Evolutionary conservation across 2,888 invertebrate species (phyloP).

Genomic region (Exocentrus adspersus): DNA sequence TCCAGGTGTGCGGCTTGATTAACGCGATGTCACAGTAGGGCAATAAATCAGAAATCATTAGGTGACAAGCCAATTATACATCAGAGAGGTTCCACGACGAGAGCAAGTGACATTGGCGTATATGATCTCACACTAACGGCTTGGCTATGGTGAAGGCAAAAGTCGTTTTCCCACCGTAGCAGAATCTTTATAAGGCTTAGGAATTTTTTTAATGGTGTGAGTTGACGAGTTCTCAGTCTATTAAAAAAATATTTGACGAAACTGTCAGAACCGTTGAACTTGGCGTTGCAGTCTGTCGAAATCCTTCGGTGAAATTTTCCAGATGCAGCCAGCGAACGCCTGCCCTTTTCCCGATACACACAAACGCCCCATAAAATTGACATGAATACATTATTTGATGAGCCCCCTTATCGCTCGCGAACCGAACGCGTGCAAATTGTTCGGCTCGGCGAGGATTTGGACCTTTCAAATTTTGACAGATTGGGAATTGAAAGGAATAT

Average conservation of each 20-base stretch:
- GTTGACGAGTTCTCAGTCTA: no score
- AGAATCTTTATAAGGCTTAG: no score
- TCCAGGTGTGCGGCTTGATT: constrained; percentile 54
- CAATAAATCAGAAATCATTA: constrained; percentile 58
- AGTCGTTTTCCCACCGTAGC: no score
- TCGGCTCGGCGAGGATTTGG: constrained; percentile 9
- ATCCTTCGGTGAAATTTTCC: no score
- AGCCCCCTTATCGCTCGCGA: constrained; percentile 1
- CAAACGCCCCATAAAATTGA: neutral
- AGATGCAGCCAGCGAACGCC: neutral
- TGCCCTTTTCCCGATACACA: neutral
- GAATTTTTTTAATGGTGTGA: no score
- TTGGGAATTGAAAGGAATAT: constrained; percentile 14
- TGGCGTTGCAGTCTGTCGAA: no score
- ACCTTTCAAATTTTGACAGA: constrained; percentile 16
- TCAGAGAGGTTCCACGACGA: constrained; percentile 48
- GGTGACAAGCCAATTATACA: constrained; percentile 56
- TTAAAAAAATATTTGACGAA: no score
- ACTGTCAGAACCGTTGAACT: no score
- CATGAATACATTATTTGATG: constrained; percentile 12
- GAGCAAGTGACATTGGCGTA: constrained; percentile 50
- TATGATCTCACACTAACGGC: constrained; percentile 51
- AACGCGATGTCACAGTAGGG: constrained; percentile 49
- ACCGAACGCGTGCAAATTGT: constrained; percentile 11
- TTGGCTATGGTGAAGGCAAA: no score